phyloP scores from a whole-genome alignment of 2,113 vertebrate genomes.

The Pao palembangensis region DNA sequence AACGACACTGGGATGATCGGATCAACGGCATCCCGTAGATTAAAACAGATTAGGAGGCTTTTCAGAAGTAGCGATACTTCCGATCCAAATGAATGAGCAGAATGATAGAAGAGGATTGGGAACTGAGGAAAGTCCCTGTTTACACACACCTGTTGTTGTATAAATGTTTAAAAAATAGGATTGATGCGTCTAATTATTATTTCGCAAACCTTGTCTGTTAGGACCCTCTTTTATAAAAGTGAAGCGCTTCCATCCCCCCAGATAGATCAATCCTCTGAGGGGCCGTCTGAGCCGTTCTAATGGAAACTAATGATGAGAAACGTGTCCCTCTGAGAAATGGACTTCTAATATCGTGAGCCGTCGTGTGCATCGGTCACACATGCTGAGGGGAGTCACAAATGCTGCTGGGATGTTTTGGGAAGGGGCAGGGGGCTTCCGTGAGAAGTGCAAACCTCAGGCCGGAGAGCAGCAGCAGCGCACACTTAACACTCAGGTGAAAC shows the following conservation, averaged over 20 bases:
- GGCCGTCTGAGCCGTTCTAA: slow-evolving; percentile 22
- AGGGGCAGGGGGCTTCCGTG: slow-evolving; percentile 2
- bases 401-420: neutral
- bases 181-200: too few relatives aligned
- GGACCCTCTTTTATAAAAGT: too few relatives aligned
- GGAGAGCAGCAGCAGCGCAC: slow-evolving; percentile 41
- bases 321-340: slow-evolving; percentile 3
- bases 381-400: slow-evolving; percentile 7
- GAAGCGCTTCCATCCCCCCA: too few relatives aligned
- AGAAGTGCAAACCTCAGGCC: slow-evolving; percentile 39
- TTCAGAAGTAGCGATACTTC: slow-evolving; percentile 60
- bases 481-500: slow-evolving; percentile 57
- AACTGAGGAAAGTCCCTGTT: neutral
- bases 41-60: slow-evolving; percentile 63
- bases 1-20: slow-evolving; percentile 73
- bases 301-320: slow-evolving; percentile 36
- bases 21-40: slow-evolving; percentile 65
- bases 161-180: too few relatives aligned
- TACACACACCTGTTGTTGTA: neutral
- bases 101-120: slow-evolving; percentile 30
- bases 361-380: slow-evolving; percentile 32
- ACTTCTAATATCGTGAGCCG: slow-evolving; percentile 31
- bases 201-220: too few relatives aligned
- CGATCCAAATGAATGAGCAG: slow-evolving; percentile 59
- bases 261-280: too few relatives aligned